Evolutionary conservation across 1,140 invertebrate genomes (phyloP), one percentile per base, ranked within the genome.

Genomic region (Lordiphosa stackelbergi): DNA sequence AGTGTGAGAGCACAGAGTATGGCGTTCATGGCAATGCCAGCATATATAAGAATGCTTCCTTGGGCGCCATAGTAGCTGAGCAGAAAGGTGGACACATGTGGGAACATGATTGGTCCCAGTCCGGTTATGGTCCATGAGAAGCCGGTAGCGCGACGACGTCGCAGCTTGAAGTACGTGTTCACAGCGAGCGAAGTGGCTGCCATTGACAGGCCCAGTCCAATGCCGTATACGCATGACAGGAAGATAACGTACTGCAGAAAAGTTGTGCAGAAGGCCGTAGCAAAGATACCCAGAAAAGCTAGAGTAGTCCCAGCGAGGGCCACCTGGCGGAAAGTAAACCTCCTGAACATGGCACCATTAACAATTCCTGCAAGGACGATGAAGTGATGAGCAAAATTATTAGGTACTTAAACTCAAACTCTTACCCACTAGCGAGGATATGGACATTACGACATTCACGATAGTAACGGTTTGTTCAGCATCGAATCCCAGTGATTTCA

Each of bases 371-470:
- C 4, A n/a, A 38, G 6, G 5, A 8, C 2, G 2, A 12, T 5
- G 12, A 7, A 42, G 11, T 19, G 12, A 11, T 36, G 3, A 19
- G 19, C 4, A 42, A 47, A 10, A 41, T 8, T 41, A 8, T 2
- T 24, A 1, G 1, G 22, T 3, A 36, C 2, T 37, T 22, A 12
- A 43, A 4, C 22, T 24, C 8, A 4, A n/a, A 9, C 5, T 66
- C 68, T 88, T 74, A 90, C 91, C 91, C 65, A 91, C 89, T 81
- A 90, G 88, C 66, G 91, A 90, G 51, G 89, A 91, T 51, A 91
- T 87, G 2, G 92, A 92, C 48, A 90, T 90, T 73, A 92, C 91
- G 56, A 91, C 89, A 78, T 93, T 93, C 35, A 92, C 90, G 69
- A 93, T 90, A 2, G 91, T 91, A 1, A 92, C 91, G 4, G 90